phyloP scores from a whole-genome alignment of 1,140 invertebrate genomes.

The Philaenus spumarius region DNA sequence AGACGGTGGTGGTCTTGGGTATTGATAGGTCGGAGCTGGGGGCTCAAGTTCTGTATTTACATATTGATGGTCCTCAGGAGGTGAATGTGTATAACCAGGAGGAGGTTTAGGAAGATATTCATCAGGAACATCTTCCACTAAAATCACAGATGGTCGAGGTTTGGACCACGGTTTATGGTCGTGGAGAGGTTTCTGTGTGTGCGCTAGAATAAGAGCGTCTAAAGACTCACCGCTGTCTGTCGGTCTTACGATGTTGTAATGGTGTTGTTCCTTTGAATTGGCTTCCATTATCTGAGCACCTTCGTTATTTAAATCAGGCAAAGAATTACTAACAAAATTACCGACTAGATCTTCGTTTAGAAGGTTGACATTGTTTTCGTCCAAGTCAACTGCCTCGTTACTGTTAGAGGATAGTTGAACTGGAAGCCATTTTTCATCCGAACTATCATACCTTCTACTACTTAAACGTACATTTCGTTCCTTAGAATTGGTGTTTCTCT shows the following conservation, averaged over 20 bases:
- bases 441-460: no score
- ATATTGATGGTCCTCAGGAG: neutral
- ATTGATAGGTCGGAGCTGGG: neutral
- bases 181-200: constrained; percentile 12
- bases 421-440: constrained; percentile 5
- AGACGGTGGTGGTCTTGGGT: neutral
- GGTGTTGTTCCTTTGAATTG: neutral
- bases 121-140: constrained; percentile 27
- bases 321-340: constrained; percentile 23
- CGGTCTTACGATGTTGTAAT: neutral
- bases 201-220: constrained; percentile 21
- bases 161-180: neutral
- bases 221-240: constrained; percentile 14
- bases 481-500: neutral
- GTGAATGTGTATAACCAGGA: neutral
- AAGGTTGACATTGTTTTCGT: neutral
- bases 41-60: no score
- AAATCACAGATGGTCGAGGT: constrained; percentile 15
- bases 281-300: neutral
- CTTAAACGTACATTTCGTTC: no score
- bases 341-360: constrained; percentile 16
- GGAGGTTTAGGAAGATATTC: constrained; percentile 24
- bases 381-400: neutral
- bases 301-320: constrained; percentile 9
- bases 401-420: constrained; percentile 5